A percentile compares a stretch with the other conserved stretches of the same genome.
Conservation (phyloP, 2,113 vertebrate species). For the Rallus limicola region DNA sequence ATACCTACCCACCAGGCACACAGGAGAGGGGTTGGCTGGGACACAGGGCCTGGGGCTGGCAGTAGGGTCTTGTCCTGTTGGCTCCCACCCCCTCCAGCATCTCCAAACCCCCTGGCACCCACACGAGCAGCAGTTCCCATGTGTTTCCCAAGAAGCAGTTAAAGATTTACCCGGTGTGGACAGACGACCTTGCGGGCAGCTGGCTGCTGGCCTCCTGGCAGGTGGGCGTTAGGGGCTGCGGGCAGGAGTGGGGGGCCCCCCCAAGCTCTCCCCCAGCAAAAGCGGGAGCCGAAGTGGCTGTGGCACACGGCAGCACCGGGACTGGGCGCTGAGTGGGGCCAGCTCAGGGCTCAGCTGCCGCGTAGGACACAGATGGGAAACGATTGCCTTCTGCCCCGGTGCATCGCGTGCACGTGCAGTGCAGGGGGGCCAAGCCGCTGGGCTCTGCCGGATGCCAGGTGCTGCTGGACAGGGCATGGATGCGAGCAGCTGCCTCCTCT, state of each 20-base stretch:
- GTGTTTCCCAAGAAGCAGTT: constrained; percentile 62
- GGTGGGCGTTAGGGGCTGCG: not conserved
- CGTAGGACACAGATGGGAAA: constrained; percentile 68
- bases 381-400: constrained; percentile 68
- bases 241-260: not conserved
- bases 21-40: fast-evolving
- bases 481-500: not conserved
- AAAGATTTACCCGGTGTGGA: constrained; percentile 59
- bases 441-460: constrained; percentile 34
- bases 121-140: fast-evolving
- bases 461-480: not conserved
- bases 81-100: not conserved
- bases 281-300: constrained; percentile 21
- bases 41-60: fast-evolving
- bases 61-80: not conserved
- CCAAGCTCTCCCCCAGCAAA: not conserved
- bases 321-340: constrained; percentile 7
- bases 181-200: constrained; percentile 44
- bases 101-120: not conserved
- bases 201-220: not conserved
- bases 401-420: constrained; percentile 36
- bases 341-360: constrained; percentile 61
- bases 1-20: not conserved
- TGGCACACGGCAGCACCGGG: not conserved
- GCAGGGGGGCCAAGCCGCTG: not conserved